Percentiles rank a stretch among this genome's conserved stretches.
Conservation (phyloP, 2,797 vertebrate genomes). For the Manis javanica region DNA sequence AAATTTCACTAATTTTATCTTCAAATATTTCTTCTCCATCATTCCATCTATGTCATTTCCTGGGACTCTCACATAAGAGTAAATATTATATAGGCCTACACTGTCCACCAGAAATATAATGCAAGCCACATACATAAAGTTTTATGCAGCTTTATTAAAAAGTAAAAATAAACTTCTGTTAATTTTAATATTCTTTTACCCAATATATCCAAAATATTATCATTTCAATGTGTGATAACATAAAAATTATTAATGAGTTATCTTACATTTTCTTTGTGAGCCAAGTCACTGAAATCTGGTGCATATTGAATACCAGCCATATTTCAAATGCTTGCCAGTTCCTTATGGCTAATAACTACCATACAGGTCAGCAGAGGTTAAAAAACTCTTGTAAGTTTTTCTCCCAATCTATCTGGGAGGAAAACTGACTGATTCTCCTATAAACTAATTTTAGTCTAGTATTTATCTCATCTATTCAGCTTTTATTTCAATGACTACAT, state of each 20-base stretch:
- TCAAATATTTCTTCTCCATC: not conserved
- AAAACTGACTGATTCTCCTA: not conserved
- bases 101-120: not conserved
- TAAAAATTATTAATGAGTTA: not conserved
- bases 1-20: not conserved
- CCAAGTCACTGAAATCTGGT: not conserved
- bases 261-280: not conserved
- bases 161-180: not conserved
- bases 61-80: not conserved
- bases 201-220: not conserved
- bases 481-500: not conserved
- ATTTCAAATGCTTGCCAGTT: not conserved
- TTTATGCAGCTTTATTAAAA: not conserved
- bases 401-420: not conserved
- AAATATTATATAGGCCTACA: not conserved
- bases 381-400: not conserved
- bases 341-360: not conserved
- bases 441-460: not conserved
- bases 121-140: not conserved
- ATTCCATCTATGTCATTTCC: not conserved
- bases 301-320: not conserved
- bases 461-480: not conserved
- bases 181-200: not conserved
- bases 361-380: not conserved
- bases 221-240: not conserved